Evolutionary conservation across 2,797 vertebrate species (phyloP).

Genomic region (Cephalopachus bancanus): DNA sequence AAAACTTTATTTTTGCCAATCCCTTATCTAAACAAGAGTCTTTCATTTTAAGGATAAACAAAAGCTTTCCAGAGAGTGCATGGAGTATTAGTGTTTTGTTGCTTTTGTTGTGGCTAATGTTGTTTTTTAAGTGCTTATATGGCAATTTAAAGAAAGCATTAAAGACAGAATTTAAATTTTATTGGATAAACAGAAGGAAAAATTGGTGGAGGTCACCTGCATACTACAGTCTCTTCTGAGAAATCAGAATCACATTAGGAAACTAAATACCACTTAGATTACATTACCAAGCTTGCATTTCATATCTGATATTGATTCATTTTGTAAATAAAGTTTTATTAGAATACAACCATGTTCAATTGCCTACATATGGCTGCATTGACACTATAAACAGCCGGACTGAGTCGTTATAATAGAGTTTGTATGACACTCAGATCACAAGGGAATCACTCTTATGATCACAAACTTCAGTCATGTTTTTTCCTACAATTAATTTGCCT

Average conservation of each 20-base stretch:
- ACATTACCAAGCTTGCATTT: slow-evolving; percentile 76
- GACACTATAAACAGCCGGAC: background rate
- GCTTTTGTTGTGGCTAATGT: background rate
- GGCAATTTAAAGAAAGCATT: background rate
- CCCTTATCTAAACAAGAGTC: background rate
- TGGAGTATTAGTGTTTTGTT: background rate
- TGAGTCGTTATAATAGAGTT: background rate
- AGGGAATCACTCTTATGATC: background rate
- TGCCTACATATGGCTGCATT: background rate
- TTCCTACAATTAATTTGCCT: background rate
- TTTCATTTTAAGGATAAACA: background rate
- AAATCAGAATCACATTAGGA: slow-evolving; percentile 79
- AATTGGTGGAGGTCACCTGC: slow-evolving; percentile 71
- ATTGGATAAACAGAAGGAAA: background rate
- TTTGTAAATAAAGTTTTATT: background rate
- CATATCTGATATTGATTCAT: slow-evolving; percentile 68
- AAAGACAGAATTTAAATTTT: slow-evolving; percentile 10
- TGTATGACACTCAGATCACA: background rate
- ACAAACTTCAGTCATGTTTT: background rate
- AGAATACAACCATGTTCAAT: background rate
- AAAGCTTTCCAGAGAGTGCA: background rate
- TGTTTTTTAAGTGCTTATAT: background rate
- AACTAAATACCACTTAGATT: slow-evolving; percentile 82
- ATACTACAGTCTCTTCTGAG: slow-evolving; percentile 75
- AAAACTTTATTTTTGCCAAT: slow-evolving; percentile 11